Base-by-base conservation (phyloP, 2,888 invertebrate species). In the Sinohyriopsis cumingii region DNA sequence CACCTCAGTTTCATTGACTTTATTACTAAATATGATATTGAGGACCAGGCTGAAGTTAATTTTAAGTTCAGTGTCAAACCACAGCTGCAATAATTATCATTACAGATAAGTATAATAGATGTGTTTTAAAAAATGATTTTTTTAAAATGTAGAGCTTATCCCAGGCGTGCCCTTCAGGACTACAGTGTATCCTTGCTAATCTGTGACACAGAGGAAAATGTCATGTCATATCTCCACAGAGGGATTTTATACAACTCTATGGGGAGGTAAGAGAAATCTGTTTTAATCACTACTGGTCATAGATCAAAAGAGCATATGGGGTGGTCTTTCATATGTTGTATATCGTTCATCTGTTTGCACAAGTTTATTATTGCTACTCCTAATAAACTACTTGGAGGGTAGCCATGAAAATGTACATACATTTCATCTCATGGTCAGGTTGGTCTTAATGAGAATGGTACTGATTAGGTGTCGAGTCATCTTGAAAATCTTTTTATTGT, bases 111-210 rank as follows among this genome's bases (percentile, higher is more conserved):
- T n/a, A 18, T 12, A 53, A 45, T 25, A 66, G 53, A 25, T n/a
- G 33, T 60, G 15, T 59, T 65, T 33, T 55, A 5, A 25, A 59
- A 53, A 1, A 19, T 28, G 20, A 24, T 24, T 56, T 64, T 63
- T 60, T 22, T 81, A 76, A 55, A 3, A 45, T 45, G 45, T 77
- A 89, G 89, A 71, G 81, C 85, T n/a, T 86, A 90, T 73, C 87
- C 88, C 7, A 85, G 85, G 76, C 80, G 85, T 63, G 88, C 90
- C 3, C 75, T 90, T 57, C 87, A 87, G 77, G 90, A 90, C 79
- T 88, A 85, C 80, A 90, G 90, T 77, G 82, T 89, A 22, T 89
- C 90, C 1, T 77, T 90, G 62, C 69, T 90, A 67, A 84, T 90
- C 33, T 86, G 90, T 72, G 86, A 88, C 69, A 73, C 78, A 6